A percentile compares a stretch with the other conserved stretches of the same genome.
Conservation (phyloP, 2,797 vertebrate genomes). For the Prionace glauca region DNA sequence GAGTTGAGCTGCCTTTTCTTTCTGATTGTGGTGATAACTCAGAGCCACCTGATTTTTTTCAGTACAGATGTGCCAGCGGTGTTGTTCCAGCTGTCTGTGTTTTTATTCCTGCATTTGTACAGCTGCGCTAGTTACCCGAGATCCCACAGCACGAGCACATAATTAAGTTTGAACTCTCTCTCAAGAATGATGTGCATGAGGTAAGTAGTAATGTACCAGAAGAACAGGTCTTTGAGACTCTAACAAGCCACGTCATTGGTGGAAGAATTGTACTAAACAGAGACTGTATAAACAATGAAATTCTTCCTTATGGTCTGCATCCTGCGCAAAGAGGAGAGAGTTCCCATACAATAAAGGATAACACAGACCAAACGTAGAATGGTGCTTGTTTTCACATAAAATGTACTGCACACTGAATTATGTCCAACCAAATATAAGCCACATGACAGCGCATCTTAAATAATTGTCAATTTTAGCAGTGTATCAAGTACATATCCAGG, state of each 20-base stretch:
- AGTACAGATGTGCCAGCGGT: not conserved
- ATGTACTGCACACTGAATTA: not conserved
- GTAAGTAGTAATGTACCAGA: not conserved
- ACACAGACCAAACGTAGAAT: not conserved
- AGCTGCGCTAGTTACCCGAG: not conserved
- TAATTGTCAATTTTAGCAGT: not conserved
- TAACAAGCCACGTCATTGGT: constrained; percentile 17
- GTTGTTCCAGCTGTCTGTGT: not conserved
- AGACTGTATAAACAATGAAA: not conserved
- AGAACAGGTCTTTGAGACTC: constrained; percentile 5
- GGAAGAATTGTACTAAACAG: not conserved
- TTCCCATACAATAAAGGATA: not conserved
- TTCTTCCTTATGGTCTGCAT: not conserved
- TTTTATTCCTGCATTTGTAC: not conserved
- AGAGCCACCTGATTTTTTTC: not conserved
- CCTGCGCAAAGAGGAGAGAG: not conserved
- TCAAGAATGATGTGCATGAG: not conserved
- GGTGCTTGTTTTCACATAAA: not conserved
- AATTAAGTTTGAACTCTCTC: constrained; percentile 16
- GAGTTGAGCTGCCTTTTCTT: not conserved
- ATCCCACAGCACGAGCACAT: not conserved
- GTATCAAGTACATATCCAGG: not conserved
- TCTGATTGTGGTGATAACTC: not conserved
- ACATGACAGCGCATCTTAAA: not conserved
- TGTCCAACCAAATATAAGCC: not conserved